Evolutionary conservation across 30 jellyfish, hydroid and myxozoan species (phyloP), one percentile per base, ranked within the genome.

Genomic region (Aurelia sp.): DNA sequence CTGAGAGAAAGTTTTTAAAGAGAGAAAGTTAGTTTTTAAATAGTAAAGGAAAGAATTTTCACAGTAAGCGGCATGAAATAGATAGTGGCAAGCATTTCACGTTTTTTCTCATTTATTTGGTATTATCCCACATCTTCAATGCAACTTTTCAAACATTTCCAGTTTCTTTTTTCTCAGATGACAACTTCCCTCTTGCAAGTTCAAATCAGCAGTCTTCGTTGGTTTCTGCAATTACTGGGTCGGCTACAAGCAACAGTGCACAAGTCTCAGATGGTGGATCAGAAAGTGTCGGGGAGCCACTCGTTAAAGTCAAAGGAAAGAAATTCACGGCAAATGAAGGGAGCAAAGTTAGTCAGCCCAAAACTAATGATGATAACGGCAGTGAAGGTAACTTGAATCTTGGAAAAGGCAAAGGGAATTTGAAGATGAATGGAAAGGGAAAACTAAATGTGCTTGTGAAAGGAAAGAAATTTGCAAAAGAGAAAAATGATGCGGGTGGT

Each of bases 381-480:
- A 38, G 50, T 38, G 80, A 67, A 30, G 13, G 44, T 13, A 75
- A 40, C 40, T 15, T 41, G 13, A 63, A 62, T 22, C 40, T 18
- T 21, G 89, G 80, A n/a, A 79, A 79, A 30, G 24, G 24, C 13
- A 52, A 60, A 38, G 50, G 50, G 50, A 38, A 38, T 8, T 40
- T 51, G 61, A 75, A 40, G 64, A 72, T 10, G 30, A 70, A 68
- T 18, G 31, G 58, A 68, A 82, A 61, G 4, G 41, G 61, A 16
- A 62, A 20, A 21, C 67, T 78, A 35, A 57, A 55, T 67, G 84
- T 53, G 21, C 68, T 48, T 13, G 85, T 50, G 18, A 76, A 82
- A 55, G 91, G 91, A 19, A 69, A 82, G 70, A 69, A 41, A n/a
- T 55, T 35, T 58, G 58, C 62, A 20, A 55, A 63, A 38, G 21